Evolutionary conservation across 2,888 invertebrate species (phyloP), one percentile per base, ranked within the genome.

Genomic region (Platynereis dumerilii): DNA sequence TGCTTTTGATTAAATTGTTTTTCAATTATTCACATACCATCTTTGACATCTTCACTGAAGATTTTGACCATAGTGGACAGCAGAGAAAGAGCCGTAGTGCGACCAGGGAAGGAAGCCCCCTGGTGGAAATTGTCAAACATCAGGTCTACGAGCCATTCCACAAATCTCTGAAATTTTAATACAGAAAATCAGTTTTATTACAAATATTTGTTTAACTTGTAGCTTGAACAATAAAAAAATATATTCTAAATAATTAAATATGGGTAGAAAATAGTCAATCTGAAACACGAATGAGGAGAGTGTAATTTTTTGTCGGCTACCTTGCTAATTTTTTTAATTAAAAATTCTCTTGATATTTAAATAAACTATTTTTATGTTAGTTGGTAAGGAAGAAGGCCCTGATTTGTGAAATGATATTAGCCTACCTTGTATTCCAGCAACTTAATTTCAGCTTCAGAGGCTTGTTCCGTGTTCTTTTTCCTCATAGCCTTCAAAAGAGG

Each of bases 31-130:
- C n/a, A n/a, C 12, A 7, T 34, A 34, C 34, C 34, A 34, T 34
- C 12, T 34, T 34, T 34, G 12, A 34, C 12, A 12, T 34, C 52
- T 29, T 60, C 60, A n/a, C n/a, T 1, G 45, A 60, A 29, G 20
- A 52, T 52, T 1, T 20, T 28, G 28, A 72, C 64, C 53, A 80
- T 55, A 2, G 76, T 64, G 0, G 70, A 67, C 3, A 82, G 72
- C 1, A 74, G 45, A 2, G 73, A 65, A 28, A 82, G 75, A 53
- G 78, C 74, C 2, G 78, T 76, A 2, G 79, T 77, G 20, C 79
- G 72, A 7, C 76, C 68, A 1, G 81, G 78, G 71, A 81, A 82
- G 7, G 77, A 72, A 26, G 77, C 72, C 1, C 77, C 79, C 2
- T 78, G 77, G 57, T 78, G 77, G 17, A 82, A 69, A 64, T 70